Conservation (phyloP, 35 echinoderm and acorn worm genomes). For the Apostichopus parvimensis region DNA sequence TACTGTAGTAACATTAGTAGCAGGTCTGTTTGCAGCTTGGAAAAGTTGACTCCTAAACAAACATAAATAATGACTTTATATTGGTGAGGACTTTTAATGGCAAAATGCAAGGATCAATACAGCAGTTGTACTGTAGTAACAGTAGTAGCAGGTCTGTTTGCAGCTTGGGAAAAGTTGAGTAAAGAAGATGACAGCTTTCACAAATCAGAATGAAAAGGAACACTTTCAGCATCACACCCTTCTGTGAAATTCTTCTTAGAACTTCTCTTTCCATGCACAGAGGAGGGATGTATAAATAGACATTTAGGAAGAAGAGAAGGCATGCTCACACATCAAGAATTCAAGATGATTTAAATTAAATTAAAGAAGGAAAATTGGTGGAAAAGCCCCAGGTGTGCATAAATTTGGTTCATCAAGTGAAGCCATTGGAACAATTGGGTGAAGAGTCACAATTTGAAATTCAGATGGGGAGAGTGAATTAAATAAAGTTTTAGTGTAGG, state of each 20-base stretch:
- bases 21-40: no score
- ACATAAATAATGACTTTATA: no score
- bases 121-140: no score
- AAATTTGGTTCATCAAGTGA: neutral
- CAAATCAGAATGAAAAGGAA: neutral
- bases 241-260: neutral
- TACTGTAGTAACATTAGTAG: no score
- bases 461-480: neutral
- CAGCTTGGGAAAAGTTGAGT: neutral
- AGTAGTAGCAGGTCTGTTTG: no score
- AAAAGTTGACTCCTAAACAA: no score
- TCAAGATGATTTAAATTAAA: neutral
- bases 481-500: neutral
- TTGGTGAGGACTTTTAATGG: no score
- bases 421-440: neutral
- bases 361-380: slow-evolving; percentile 1
- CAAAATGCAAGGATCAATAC: no score
- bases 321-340: neutral
- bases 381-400: neutral
- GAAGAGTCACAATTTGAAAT: neutral
- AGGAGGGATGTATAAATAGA: neutral
- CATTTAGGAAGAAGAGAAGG: neutral
- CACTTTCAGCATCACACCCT: neutral
- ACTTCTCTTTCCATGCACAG: neutral
- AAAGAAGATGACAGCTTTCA: neutral